phyloP scores from a whole-genome alignment of 2,113 vertebrate species.

The Pelecanoides urinatrix region DNA sequence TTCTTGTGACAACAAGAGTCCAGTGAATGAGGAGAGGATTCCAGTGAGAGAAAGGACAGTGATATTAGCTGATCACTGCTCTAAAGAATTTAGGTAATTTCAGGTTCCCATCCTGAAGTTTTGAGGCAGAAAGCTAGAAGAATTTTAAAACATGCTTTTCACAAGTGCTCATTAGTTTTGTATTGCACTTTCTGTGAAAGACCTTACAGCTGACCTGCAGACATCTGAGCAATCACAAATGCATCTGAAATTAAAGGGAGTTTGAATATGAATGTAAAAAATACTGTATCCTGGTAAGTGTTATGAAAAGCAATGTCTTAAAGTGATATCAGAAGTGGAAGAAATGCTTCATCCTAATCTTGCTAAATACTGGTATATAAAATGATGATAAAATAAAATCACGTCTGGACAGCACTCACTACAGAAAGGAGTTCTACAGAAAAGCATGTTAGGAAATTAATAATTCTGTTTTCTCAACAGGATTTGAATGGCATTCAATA shows the following conservation, averaged over 20 bases:
- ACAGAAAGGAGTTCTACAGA: background rate
- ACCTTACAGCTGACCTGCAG: background rate
- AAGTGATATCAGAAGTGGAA: background rate
- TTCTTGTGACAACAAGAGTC: background rate
- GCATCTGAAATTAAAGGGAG: background rate
- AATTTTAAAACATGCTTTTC: background rate
- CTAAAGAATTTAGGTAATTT: background rate
- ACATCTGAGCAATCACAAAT: background rate
- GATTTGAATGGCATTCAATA: background rate
- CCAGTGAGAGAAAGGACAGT: background rate
- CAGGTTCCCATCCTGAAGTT: background rate
- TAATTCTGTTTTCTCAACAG: background rate
- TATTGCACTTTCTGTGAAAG: background rate
- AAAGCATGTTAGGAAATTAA: background rate
- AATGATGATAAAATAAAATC: background rate
- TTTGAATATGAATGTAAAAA: background rate
- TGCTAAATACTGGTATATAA: background rate
- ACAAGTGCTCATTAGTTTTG: background rate
- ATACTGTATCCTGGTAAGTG: background rate
- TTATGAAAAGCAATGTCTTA: background rate
- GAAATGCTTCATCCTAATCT: background rate
- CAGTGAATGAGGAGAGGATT: background rate
- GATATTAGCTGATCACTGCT: background rate
- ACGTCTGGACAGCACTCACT: background rate
- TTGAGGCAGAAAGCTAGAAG: background rate